A percentile compares a stretch with the other conserved stretches of the same genome.
phyloP scores from a whole-genome alignment of 2,888 invertebrate species.

The Drosophila macrospina region DNA sequence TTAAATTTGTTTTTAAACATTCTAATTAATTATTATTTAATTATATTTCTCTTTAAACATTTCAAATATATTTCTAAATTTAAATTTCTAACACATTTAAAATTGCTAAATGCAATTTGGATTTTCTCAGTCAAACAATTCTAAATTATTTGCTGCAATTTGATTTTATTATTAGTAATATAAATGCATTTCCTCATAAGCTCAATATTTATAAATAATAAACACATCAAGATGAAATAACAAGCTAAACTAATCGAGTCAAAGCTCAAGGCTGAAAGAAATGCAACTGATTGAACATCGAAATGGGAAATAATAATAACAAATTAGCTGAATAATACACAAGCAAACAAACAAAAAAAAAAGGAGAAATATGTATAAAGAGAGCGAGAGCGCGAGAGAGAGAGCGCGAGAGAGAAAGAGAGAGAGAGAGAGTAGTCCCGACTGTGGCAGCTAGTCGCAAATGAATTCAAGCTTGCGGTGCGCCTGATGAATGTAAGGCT shows the following conservation, averaged over 20 bases:
- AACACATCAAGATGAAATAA: neutral
- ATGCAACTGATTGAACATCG: slow-evolving; percentile 22
- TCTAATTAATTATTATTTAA: too few relatives aligned
- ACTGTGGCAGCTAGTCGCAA: slow-evolving; percentile 16
- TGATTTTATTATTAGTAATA: slow-evolving; percentile 25
- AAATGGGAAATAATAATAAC: slow-evolving; percentile 16
- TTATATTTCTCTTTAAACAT: too few relatives aligned
- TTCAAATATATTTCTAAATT: too few relatives aligned
- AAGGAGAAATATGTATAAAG: neutral
- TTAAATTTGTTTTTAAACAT: too few relatives aligned
- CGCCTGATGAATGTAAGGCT: slow-evolving; percentile 10
- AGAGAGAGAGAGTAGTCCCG: neutral
- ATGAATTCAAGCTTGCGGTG: slow-evolving; percentile 20
- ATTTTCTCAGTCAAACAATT: neutral
- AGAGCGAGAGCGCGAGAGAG: neutral
- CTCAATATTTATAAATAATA: neutral
- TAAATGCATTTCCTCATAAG: slow-evolving; percentile 15
- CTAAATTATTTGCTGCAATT: slow-evolving; percentile 6
- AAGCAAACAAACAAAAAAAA: slow-evolving; percentile 9
- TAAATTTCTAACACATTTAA: too few relatives aligned
- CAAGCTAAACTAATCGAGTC: too few relatives aligned
- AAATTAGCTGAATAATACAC: slow-evolving; percentile 31
- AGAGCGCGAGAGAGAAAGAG: neutral
- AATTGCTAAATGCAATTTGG: too few relatives aligned
- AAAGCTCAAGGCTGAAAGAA: slow-evolving; percentile 3